phyloP scores from a whole-genome alignment of 2,113 vertebrate species.

The Hylia prasina region DNA sequence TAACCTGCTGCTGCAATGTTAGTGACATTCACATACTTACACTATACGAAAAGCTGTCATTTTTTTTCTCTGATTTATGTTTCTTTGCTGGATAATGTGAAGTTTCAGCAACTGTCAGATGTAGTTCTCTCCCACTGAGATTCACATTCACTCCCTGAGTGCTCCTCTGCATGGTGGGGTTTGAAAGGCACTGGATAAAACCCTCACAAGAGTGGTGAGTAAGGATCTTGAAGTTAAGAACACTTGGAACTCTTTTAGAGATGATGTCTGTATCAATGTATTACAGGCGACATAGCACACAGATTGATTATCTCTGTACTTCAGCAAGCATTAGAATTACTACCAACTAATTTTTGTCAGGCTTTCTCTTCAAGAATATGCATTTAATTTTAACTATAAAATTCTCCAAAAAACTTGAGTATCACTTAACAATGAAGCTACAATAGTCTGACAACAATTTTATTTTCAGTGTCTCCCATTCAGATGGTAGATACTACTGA shows the following conservation, averaged over 20 bases:
- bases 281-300: neutral
- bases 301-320: neutral
- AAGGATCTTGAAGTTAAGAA: neutral
- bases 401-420: neutral
- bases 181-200: neutral
- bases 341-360: neutral
- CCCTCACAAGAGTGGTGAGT: neutral
- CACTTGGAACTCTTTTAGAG: neutral
- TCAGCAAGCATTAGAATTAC: neutral
- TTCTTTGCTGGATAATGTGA: neutral
- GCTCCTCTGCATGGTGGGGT: neutral
- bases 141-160: neutral
- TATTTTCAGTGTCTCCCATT: neutral
- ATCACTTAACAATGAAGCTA: neutral
- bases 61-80: neutral
- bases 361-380: neutral
- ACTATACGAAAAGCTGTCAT: neutral
- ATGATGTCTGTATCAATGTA: neutral
- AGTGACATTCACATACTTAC: neutral
- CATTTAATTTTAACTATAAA: neutral
- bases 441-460: neutral
- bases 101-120: neutral
- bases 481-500: neutral
- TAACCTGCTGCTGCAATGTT: neutral
- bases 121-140: neutral